Evolutionary conservation across 1,140 invertebrate genomes (phyloP), one percentile per base, ranked within the genome.

Genomic region (Drosophila lacteicornis): DNA sequence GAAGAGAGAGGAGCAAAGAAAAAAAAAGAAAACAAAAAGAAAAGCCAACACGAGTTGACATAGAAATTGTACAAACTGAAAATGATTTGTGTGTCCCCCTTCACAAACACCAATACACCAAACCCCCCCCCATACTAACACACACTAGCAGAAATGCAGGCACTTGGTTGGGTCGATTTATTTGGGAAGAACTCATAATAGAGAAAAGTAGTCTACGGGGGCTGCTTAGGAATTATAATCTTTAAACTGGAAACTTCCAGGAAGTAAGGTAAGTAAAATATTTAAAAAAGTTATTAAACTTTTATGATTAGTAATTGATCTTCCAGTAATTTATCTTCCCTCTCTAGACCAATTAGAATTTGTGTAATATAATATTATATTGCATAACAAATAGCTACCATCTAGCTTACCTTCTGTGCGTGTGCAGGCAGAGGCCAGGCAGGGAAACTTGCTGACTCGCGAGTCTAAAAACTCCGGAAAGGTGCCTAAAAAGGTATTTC

Each of bases 11-110:
- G 22, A 25, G 43, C 55, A 47, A 50, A 43, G 66, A 36, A 38
- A 43, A 69, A 36, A 38, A 58, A 45, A 4, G 15, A 22, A 55
- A 7, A 22, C 4, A 66, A 63, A 38, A 59, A 69, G 25, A 69
- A 65, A 66, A 58, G 62, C 66, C 66, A 71, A 74, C 59, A 66
- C 65, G 63, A 85, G 75, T 79, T 86, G 83, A 88, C 83, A 87
- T 80, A 83, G 74, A 88, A 87, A 87, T 87, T 87, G 83, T 79
- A 87, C 83, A 87, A 87, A 87, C 83, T 87, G 80, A 87, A 87
- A 87, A 87, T 87, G 83, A 87, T 87, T 87, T 83, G 84, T 87
- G 83, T 65, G 61, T 53, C 27, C 47, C 27, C 58, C 38, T 27
- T 58, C 25, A 58, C 46, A 47, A 33, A 63, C 65, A 55, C 36